Evolutionary conservation across 2,888 invertebrate genomes (phyloP).

Genomic region (Megamerina dolium): DNA sequence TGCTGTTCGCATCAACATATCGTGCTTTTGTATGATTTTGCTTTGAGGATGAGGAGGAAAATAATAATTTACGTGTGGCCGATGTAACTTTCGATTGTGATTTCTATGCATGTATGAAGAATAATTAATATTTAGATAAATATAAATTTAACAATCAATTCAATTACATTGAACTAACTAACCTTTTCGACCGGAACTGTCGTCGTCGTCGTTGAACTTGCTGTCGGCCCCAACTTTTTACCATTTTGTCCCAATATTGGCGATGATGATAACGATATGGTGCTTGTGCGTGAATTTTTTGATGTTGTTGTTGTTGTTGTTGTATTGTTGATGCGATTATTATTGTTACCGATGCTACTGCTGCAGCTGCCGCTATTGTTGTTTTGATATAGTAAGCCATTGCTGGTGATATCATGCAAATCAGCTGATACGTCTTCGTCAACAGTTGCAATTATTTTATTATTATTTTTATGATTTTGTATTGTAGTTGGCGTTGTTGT

Average conservation of each 20-base stretch:
- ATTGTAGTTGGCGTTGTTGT: too few relatives aligned
- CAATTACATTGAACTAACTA: too few relatives aligned
- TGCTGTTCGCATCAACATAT: neutral
- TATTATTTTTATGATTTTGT: too few relatives aligned
- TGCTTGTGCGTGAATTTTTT: slow-evolving; percentile 15
- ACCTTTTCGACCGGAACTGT: slow-evolving; percentile 17
- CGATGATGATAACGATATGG: slow-evolving; percentile 14
- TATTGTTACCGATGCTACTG: too few relatives aligned
- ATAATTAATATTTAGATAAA: too few relatives aligned
- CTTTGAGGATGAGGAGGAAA: too few relatives aligned
- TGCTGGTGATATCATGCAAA: slow-evolving; percentile 15
- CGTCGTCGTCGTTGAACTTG: slow-evolving; percentile 18
- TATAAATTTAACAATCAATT: too few relatives aligned
- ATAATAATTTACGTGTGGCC: neutral
- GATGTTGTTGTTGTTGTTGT: slow-evolving; percentile 4
- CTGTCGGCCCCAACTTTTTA: slow-evolving; percentile 20
- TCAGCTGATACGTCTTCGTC: slow-evolving; percentile 22
- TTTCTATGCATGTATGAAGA: slow-evolving; percentile 9
- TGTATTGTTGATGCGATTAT: slow-evolving; percentile 10
- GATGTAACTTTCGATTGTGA: slow-evolving; percentile 9
- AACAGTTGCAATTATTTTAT: slow-evolving; percentile 13
- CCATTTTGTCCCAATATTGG: slow-evolving; percentile 21
- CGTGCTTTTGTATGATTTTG: too few relatives aligned
- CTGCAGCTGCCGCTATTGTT: slow-evolving; percentile 12
- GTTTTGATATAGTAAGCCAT: slow-evolving; percentile 13